A percentile compares a stretch with the other conserved stretches of the same genome.
phyloP scores from a whole-genome alignment of 1,140 invertebrate species.

The Drosophila malerkotliana region DNA sequence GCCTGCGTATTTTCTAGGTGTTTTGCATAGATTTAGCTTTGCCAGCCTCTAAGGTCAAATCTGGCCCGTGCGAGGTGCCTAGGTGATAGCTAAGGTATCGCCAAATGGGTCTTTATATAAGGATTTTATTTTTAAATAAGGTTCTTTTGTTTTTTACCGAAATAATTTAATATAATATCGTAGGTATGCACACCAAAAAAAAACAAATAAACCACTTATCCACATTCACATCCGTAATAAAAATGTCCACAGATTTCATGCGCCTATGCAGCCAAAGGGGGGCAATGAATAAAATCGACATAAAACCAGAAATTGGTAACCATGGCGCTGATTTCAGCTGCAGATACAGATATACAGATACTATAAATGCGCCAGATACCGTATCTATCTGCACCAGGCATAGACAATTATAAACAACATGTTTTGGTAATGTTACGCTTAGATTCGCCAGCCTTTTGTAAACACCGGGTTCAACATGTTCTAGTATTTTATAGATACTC shows the following conservation, averaged over 20 bases:
- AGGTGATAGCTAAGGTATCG: constrained; percentile 56
- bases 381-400: constrained; percentile 21
- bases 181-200: background rate
- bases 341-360: constrained; percentile 22
- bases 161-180: no score
- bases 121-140: background rate
- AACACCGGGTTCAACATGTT: constrained; percentile 23
- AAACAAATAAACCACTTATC: background rate
- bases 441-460: constrained; percentile 36
- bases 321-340: constrained; percentile 61
- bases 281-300: constrained; percentile 38
- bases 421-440: constrained; percentile 71
- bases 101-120: constrained; percentile 32
- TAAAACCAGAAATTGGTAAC: constrained; percentile 65
- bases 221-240: background rate
- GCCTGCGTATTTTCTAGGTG: constrained; percentile 34
- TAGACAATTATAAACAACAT: constrained; percentile 70
- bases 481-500: constrained; percentile 6
- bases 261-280: constrained; percentile 30
- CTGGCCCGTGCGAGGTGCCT: constrained; percentile 22
- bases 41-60: constrained; percentile 65
- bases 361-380: constrained; percentile 8
- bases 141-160: background rate
- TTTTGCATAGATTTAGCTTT: constrained; percentile 45
- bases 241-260: constrained; percentile 7